phyloP scores from a whole-genome alignment of 2,113 vertebrate species.

The Micromys minutus region DNA sequence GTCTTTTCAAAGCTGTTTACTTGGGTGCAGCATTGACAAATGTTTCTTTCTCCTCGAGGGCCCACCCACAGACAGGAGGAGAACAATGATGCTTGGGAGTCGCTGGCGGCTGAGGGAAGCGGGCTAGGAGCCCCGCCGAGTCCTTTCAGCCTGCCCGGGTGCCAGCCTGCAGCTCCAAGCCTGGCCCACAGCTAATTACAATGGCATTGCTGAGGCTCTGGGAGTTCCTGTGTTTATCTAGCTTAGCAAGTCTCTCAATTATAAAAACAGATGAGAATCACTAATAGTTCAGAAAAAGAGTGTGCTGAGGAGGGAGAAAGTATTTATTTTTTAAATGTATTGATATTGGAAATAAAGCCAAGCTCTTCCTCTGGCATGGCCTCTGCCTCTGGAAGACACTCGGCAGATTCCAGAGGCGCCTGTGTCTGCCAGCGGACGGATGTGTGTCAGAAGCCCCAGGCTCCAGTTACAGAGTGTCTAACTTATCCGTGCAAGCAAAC shows the following conservation, averaged over 20 bases:
- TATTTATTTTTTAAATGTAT: background rate
- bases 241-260: constrained; percentile 73
- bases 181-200: constrained; percentile 94
- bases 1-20: constrained; percentile 92
- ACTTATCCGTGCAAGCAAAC: constrained; percentile 80
- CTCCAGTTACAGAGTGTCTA: constrained; percentile 76
- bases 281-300: constrained; percentile 41
- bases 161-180: background rate
- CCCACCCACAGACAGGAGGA: constrained; percentile 93
- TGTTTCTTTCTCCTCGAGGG: constrained; percentile 89
- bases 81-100: constrained; percentile 95
- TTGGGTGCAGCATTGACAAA: constrained; percentile 91
- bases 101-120: constrained; percentile 90
- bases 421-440: constrained; percentile 74
- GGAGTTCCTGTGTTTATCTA: constrained; percentile 91
- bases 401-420: constrained; percentile 13
- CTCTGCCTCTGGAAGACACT: constrained; percentile 36
- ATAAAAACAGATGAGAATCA: constrained; percentile 33
- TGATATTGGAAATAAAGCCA: background rate
- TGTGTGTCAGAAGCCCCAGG: constrained; percentile 71
- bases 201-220: constrained; percentile 93
- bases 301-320: constrained; percentile 39
- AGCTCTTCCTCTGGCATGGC: background rate
- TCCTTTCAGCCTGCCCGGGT: constrained; percentile 89
- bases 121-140: constrained; percentile 92